Evolutionary conservation across 2,797 vertebrate species (phyloP), one percentile per base, ranked within the genome.

Genomic region (Numenius phaeopus): DNA sequence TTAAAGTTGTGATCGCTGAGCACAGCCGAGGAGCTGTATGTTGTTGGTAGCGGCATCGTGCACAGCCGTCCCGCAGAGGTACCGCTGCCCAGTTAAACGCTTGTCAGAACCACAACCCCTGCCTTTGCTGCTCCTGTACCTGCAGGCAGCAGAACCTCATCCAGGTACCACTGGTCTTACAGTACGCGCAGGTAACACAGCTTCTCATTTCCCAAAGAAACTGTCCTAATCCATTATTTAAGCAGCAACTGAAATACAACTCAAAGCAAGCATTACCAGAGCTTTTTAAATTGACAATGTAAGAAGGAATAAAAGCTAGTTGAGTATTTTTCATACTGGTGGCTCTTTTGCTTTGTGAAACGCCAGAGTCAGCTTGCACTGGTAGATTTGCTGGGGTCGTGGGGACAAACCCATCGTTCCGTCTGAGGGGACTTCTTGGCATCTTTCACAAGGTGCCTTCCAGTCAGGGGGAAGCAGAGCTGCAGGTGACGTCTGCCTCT

Each of bases 71-170:
- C 73, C 11, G 4, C 75, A 70, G 66, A 42, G 18, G 11, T 23
- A 2, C 84, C 87, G 75, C 83, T 91, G 5, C 94, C 65, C 47
- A 4, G 2, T 32, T 67, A 24, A 52, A n/a, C 14, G 32, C 71
- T 49, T 81, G 62, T 79, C 92, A 87, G 29, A 93, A 34, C 87
- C 95, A 79, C 94, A 95, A 90, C 90, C 89, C 12, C 80, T 80
- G 64, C 14, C 82, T 52, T 22, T 22, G 77, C 87, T 66, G 77
- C 87, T 79, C 29, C 26, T 39, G 5, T 7, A 2, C 7, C 72
- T 37, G 85, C 92, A 88, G 85, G 17, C 79, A 65, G 87, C 79
- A 78, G 44, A 64, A 29, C 20, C 37, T 62, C 83, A 52, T 5
- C 78, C 73, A 50, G 71, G 58, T 82, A 17, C 73, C 46, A 5